Conservation (phyloP, 1,140 invertebrate genomes). For the Heliconius nattereri region DNA sequence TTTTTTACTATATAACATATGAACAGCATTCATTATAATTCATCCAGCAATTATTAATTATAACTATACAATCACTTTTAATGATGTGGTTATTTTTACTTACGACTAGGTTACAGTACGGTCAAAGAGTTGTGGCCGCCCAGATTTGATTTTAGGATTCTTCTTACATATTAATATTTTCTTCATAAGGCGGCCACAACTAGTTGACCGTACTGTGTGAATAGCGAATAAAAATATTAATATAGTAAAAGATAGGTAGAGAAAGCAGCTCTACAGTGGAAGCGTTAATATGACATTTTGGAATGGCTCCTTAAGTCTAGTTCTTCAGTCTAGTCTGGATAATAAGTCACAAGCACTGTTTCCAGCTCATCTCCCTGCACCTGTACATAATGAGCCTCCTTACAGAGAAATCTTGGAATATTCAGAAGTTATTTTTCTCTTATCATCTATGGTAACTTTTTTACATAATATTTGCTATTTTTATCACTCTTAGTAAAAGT, state of each 20-base stretch:
- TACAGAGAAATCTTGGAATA: not conserved
- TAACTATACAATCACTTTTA: constrained; percentile 36
- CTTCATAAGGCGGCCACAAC: too few species aligned
- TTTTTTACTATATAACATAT: not conserved
- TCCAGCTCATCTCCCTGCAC: not conserved
- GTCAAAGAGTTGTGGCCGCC: too few species aligned
- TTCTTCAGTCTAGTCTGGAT: not conserved
- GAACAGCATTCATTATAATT: not conserved
- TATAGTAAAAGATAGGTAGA: not conserved
- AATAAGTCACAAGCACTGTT: not conserved
- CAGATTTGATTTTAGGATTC: too few species aligned
- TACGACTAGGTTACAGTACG: not conserved
- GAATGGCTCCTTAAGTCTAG: not conserved
- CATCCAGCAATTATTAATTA: constrained; percentile 6
- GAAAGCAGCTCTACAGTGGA: not conserved
- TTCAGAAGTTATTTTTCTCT: not conserved
- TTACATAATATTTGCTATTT: not conserved
- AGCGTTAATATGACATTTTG: not conserved
- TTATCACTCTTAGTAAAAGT: not conserved
- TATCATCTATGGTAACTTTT: not conserved
- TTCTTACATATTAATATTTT: too few species aligned
- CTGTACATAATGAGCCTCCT: not conserved
- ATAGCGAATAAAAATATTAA: not conserved
- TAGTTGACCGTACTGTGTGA: not conserved
- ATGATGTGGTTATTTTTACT: constrained; percentile 41